These are phyloP conservation scores for Pachydiplax longipennis DNA, from an alignment of 2,888 invertebrate genomes.

Conservation along the genomic window DNA sequence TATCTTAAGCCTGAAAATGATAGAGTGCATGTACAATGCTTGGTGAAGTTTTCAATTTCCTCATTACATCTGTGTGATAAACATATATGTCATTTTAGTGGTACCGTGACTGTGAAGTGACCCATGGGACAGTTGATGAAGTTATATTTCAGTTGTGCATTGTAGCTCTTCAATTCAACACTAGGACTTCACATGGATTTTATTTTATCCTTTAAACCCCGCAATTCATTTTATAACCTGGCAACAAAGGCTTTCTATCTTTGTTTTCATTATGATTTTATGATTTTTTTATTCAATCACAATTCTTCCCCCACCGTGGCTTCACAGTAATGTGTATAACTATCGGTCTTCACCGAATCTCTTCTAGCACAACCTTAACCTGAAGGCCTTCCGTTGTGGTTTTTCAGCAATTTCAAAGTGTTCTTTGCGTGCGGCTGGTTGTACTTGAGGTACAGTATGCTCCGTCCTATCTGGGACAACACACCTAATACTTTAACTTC, in stretches of 20 bases:
- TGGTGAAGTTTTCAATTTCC: not conserved
- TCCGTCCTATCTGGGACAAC: constrained; percentile 50
- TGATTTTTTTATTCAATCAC: constrained; percentile 46
- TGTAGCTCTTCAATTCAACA: constrained; percentile 19
- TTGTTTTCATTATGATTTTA: constrained; percentile 38
- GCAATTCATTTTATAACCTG: constrained; percentile 33
- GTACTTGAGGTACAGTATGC: constrained; percentile 78
- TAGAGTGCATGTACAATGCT: not conserved
- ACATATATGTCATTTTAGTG: not conserved
- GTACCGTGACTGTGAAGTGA: constrained; percentile 27
- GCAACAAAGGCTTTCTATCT: constrained; percentile 44
- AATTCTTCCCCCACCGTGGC: constrained; percentile 41
- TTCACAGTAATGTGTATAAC: constrained; percentile 47
- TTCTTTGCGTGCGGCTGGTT: constrained; percentile 88
- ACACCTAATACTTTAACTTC: constrained; percentile 45
- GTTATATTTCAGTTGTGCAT: constrained; percentile 35
- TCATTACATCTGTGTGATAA: not conserved
- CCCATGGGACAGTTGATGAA: constrained; percentile 32
- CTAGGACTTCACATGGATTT: constrained; percentile 33
- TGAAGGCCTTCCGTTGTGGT: constrained; percentile 51
- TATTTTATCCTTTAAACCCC: constrained; percentile 7
- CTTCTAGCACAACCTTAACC: constrained; percentile 49
- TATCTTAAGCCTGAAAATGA: constrained; percentile 21
- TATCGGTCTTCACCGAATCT: constrained; percentile 47
- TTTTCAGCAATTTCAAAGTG: constrained; percentile 81